Base-by-base conservation (phyloP, 2,113 vertebrate genomes). In the Aphelocoma coerulescens region DNA sequence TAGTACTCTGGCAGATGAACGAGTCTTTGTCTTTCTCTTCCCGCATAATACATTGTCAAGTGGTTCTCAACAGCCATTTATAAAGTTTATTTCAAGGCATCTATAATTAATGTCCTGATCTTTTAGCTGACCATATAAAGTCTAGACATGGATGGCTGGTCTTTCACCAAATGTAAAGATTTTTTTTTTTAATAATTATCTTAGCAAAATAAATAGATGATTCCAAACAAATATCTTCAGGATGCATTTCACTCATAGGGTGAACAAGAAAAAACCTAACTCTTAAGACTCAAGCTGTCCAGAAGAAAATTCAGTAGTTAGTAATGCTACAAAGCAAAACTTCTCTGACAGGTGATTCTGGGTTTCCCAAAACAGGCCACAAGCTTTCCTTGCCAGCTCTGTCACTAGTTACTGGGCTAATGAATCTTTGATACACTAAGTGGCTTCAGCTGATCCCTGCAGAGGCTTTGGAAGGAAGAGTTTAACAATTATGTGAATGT, bases 41-140 rank as follows among this genome's bases (percentile, higher is more conserved):
- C 92, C 58, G 3, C 88, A 85, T 85, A 83, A 93, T 84, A 61
- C 79, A 93, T 97, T 97, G 91, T 96, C 96, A 93, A 95, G 92
- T 88, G n/a, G 62, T 97, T 98, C 97, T 98, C 76, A 55, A 98
- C 97, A 96, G 92, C 96, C 94, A 95, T 96, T 97, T 96, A 96
- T 96, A 95, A 98, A 97, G 94, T 94, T 68, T 91, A 96, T 97
- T 97, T 95, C 96, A 95, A 97, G 97, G 89, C 97, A 96, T 94
- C 85, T 97, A 71, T 97, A 98, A 98, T 97, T 98, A 96, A 95
- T 94, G 96, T 95, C 76, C 75, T 97, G 88, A 96, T 97, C 93
- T 93, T 89, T 93, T 89, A 68, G 85, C 88, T 97, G 94, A 93
- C 97, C 93, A 54, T 85, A 62, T 63, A 77, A 96, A 86, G 88